Evolutionary conservation across 2,888 invertebrate genomes (phyloP), one percentile per base, ranked within the genome.

Genomic region (Lamproptera curius): DNA sequence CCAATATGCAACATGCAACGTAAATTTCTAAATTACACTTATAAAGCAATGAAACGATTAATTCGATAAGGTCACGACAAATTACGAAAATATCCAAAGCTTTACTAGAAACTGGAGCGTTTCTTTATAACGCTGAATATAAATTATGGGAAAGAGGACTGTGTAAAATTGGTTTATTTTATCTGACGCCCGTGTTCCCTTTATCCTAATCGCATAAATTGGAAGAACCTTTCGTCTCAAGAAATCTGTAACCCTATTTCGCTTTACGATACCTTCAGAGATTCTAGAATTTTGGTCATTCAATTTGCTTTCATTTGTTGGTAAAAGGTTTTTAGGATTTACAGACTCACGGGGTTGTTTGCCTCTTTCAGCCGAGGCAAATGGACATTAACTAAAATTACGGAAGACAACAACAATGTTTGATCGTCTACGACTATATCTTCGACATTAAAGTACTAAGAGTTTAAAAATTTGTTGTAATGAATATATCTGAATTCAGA

Each of bases 131-230:
- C n/a, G n/a, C n/a, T n/a, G n/a, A n/a, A n/a, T n/a, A 49, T 64
- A 65, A 69, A 52, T 36, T 50, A 53, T 77, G 76, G 67, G 80
- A 81, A 79, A 67, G 63, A 67, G 73, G 76, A 73, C 65, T 58
- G 58, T 54, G 58, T 72, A 79, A 76, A 78, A 76, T 77, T 59
- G 67, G 51, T 45, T 57, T 38, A 42, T 20, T 42, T 31, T 6
- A 65, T 1, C 26, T 11, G n/a, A 51, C 56, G 62, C 65, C 75
- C 69, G 60, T n/a, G n/a, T 71, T 73, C 67, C 60, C 62, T 76
- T 68, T 59, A 65, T 55, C 57, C 55, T 61, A 54, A 49, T 58
- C 75, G 68, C 74, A 65, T 59, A 58, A 42, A 52, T 53, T 61
- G 51, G 61, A 66, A 58, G 59, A 55, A 62, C 65, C 67, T 54